Evolutionary conservation across 2,888 invertebrate genomes (phyloP).

Genomic region (Leptinotarsa haldemani): DNA sequence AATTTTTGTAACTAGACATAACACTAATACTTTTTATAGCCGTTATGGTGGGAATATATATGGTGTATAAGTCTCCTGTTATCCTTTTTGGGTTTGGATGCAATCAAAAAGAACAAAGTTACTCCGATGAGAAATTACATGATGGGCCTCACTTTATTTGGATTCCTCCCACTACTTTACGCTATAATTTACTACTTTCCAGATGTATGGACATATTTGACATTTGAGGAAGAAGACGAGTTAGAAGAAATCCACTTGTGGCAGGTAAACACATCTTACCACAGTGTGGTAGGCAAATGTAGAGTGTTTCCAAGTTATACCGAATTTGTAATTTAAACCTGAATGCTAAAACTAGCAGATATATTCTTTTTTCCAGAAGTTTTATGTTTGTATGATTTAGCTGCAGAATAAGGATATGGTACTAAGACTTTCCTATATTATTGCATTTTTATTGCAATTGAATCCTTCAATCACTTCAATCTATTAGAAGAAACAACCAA

Average conservation of each 20-base stretch:
- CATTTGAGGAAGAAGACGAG: slow-evolving; percentile 74
- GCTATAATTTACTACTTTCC: slow-evolving; percentile 84
- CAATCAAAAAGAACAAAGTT: slow-evolving; percentile 86
- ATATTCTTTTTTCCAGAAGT: too few relatives aligned
- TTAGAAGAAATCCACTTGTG: slow-evolving; percentile 75
- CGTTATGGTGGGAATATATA: slow-evolving; percentile 92
- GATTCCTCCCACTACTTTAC: slow-evolving; percentile 84
- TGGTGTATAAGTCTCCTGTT: slow-evolving; percentile 89
- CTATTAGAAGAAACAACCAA: too few relatives aligned
- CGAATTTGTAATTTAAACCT: too few relatives aligned
- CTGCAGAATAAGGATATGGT: too few relatives aligned
- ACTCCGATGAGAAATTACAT: slow-evolving; percentile 82
- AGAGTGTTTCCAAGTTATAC: too few relatives aligned
- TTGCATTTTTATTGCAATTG: too few relatives aligned
- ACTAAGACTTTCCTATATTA: too few relatives aligned
- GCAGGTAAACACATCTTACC: slow-evolving; percentile 72
- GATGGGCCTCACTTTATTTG: slow-evolving; percentile 82
- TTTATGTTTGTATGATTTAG: too few relatives aligned
- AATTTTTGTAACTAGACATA: slow-evolving; percentile 23
- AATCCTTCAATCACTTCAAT: too few relatives aligned
- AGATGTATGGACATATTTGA: slow-evolving; percentile 85
- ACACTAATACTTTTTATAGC: slow-evolving; percentile 66
- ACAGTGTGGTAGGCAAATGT: not conserved
- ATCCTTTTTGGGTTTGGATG: slow-evolving; percentile 86
- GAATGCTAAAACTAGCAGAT: too few relatives aligned